Percentiles rank a stretch among this genome's conserved stretches.
phyloP scores from a whole-genome alignment of 1,140 invertebrate genomes.

The Zeugodacus cucurbitae region DNA sequence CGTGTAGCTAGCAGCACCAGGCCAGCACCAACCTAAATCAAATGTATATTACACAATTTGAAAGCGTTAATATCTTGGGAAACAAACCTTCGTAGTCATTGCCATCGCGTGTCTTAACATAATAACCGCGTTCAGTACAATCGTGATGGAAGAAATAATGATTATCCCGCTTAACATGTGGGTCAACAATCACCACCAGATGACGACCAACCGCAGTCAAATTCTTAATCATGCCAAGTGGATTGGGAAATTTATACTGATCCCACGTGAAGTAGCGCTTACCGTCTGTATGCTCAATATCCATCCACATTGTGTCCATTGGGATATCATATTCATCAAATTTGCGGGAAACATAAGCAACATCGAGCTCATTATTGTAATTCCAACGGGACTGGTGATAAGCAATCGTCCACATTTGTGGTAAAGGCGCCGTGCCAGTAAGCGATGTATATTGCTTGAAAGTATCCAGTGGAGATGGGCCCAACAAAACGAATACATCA shows the following conservation, averaged over 20 bases:
- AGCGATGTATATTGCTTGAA: constrained; percentile 89
- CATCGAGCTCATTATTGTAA: constrained; percentile 97
- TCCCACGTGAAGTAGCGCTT: constrained; percentile 99
- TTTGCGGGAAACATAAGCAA: constrained; percentile 80
- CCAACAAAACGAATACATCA: constrained; percentile 92
- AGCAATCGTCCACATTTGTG: constrained; percentile 76
- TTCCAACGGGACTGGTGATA: constrained; percentile 99
- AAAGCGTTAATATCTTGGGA: background rate
- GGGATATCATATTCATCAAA: constrained; percentile 95
- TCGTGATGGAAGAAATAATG: constrained; percentile 93
- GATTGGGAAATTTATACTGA: constrained; percentile 85
- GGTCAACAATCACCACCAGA: constrained; percentile 96
- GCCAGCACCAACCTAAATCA: constrained; percentile 70
- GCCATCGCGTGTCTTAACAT: constrained; percentile 92
- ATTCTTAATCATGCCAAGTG: constrained; percentile 91
- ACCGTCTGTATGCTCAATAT: constrained; percentile 98
- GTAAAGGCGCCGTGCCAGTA: constrained; percentile 89
- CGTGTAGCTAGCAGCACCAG: constrained; percentile 90
- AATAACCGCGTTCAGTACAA: constrained; percentile 81
- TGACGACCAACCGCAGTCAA: constrained; percentile 91
- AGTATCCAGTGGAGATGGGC: constrained; percentile 85
- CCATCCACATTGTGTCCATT: constrained; percentile 96
- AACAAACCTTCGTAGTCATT: constrained; percentile 85
- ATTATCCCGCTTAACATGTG: constrained; percentile 94
- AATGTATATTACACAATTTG: background rate